A percentile compares a stretch with the other conserved stretches of the same genome.
These are phyloP conservation scores for Sternarchorhynchus goeldii DNA, from an alignment of 2,797 vertebrate species.

Conservation along the genomic window DNA sequence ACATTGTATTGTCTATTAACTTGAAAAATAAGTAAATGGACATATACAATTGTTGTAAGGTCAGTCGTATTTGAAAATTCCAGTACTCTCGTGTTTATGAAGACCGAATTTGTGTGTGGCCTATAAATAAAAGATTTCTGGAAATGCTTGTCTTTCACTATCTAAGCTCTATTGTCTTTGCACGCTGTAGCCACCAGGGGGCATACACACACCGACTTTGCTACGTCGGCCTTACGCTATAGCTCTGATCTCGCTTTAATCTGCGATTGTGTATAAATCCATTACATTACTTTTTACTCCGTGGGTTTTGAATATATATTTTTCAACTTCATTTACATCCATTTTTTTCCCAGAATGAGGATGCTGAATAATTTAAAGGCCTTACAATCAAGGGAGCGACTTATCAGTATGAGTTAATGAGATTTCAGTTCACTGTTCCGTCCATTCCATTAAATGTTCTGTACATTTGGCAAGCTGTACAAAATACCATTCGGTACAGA, in stretches of 20 bases:
- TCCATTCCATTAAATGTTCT: conserved; percentile 30
- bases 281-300: conserved; percentile 57
- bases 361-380: conserved; percentile 64
- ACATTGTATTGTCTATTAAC: too few relatives aligned
- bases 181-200: conserved; percentile 8
- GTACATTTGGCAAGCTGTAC: background rate
- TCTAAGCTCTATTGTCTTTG: background rate
- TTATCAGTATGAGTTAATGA: conserved; percentile 63
- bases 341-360: conserved; percentile 61
- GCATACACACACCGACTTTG: background rate
- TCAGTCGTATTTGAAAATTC: background rate
- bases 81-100: background rate
- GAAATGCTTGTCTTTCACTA: background rate
- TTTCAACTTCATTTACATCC: conserved; percentile 68
- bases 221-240: conserved; percentile 9
- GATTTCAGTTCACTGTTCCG: conserved; percentile 36
- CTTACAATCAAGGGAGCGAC: conserved; percentile 46
- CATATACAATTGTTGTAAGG: too few relatives aligned
- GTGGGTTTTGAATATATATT: conserved; percentile 6
- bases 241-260: background rate
- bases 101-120: background rate
- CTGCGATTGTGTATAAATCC: conserved; percentile 38
- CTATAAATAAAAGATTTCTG: background rate
- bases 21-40: too few relatives aligned
- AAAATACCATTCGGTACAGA: background rate